Percentiles rank a stretch among this genome's conserved stretches.
These are phyloP conservation scores for Thermophis baileyi DNA, from an alignment of 2,113 vertebrate genomes.

Conservation along the genomic window DNA sequence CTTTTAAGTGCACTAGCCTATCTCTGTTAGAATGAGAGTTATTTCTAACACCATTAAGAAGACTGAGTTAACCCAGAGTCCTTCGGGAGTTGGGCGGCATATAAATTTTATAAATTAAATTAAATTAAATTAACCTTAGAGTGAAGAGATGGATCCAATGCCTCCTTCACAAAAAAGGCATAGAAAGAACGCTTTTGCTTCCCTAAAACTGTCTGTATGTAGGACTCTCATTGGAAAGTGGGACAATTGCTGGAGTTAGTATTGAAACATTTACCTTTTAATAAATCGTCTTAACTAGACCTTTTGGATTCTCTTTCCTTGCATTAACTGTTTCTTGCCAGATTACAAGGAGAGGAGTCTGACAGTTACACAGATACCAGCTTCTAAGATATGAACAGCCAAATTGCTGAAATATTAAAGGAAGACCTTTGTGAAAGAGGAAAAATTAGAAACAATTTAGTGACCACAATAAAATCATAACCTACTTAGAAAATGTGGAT, in stretches of 20 bases:
- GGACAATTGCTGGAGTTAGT: not conserved
- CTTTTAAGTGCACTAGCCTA: not conserved
- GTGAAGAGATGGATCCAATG: not conserved
- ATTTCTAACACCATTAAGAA: not conserved
- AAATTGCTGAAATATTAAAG: conserved; percentile 50
- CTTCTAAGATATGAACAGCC: not conserved
- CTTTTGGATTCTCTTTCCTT: not conserved
- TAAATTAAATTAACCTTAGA: too few relatives aligned
- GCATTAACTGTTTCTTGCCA: not conserved
- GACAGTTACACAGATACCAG: not conserved
- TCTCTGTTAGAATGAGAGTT: not conserved
- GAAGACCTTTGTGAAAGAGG: conserved; percentile 48
- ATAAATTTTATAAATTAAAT: too few relatives aligned
- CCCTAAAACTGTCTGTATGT: not conserved
- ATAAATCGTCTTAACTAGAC: not conserved
- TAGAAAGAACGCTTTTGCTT: not conserved
- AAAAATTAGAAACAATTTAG: conserved; percentile 46
- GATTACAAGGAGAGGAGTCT: not conserved
- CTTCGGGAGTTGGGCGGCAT: too few relatives aligned
- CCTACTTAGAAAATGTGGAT: conserved; percentile 44
- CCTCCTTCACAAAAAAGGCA: not conserved
- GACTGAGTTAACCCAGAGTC: too few relatives aligned
- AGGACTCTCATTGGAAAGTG: not conserved
- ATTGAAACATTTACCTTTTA: not conserved
- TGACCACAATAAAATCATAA: conserved; percentile 56